Evolutionary conservation across 2,113 vertebrate genomes (phyloP).

Genomic region (Arothron firmamentum): DNA sequence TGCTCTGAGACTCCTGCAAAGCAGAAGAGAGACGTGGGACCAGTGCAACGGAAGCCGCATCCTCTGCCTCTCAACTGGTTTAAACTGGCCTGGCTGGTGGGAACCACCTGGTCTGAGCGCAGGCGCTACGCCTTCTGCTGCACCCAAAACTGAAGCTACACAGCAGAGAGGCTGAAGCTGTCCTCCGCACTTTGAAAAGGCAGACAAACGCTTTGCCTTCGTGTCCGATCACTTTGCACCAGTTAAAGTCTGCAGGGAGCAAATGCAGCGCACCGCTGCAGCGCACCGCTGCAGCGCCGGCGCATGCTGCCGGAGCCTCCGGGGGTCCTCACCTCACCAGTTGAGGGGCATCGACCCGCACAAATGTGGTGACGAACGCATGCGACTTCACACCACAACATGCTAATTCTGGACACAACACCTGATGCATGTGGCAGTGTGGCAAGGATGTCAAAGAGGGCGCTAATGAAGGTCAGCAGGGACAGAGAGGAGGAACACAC

Average conservation of each 20-base stretch:
- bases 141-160: too few relatives aligned
- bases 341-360: constrained; percentile 32
- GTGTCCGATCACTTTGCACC: too few relatives aligned
- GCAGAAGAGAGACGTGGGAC: constrained; percentile 37
- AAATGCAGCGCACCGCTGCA: too few relatives aligned
- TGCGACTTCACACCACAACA: constrained; percentile 29
- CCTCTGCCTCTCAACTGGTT: constrained; percentile 45
- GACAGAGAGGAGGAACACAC: constrained; percentile 10
- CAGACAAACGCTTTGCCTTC: too few relatives aligned
- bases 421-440: constrained; percentile 1
- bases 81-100: background rate
- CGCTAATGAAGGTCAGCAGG: constrained; percentile 6
- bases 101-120: background rate
- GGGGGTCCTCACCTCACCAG: constrained; percentile 19
- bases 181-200: too few relatives aligned
- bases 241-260: too few relatives aligned
- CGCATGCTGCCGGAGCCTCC: too few relatives aligned
- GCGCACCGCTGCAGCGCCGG: too few relatives aligned
- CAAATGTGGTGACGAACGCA: too few relatives aligned
- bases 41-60: background rate
- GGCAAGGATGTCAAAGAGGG: constrained; percentile 23
- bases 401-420: constrained; percentile 31
- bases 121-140: too few relatives aligned
- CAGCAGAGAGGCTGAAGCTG: too few relatives aligned
- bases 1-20: constrained; percentile 95